phyloP scores from a whole-genome alignment of 2,888 invertebrate genomes.

The Altica lythri region DNA sequence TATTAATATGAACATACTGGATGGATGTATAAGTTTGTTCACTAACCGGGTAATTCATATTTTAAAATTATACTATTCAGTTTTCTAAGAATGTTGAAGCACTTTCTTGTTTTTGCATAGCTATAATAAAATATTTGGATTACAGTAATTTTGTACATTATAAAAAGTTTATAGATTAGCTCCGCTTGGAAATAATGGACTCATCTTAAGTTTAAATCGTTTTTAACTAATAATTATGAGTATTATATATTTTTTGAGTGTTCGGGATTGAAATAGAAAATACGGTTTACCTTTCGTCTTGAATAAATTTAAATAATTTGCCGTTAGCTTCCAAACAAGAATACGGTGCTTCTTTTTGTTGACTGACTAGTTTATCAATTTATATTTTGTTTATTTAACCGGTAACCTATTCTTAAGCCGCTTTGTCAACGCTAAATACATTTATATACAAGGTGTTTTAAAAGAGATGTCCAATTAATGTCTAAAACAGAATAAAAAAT shows the following conservation, averaged over 20 bases:
- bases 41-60: not conserved
- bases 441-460: no score
- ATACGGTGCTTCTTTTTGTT: slow-evolving; percentile 7
- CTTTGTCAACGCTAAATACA: no score
- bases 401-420: no score
- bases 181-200: not conserved
- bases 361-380: not conserved
- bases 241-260: slow-evolving; percentile 2
- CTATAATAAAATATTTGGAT: not conserved
- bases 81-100: not conserved
- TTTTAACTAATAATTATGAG: slow-evolving; percentile 7
- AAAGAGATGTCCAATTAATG: no score
- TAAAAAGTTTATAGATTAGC: slow-evolving; percentile 2
- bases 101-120: not conserved
- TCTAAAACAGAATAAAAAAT: no score
- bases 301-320: slow-evolving; percentile 4
- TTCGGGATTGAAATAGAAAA: slow-evolving; percentile 1
- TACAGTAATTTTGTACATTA: not conserved
- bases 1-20: no score
- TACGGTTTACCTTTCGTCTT: not conserved
- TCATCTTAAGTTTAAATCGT: slow-evolving; percentile 5
- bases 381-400: slow-evolving; percentile 5
- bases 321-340: slow-evolving; percentile 1
- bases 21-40: no score
- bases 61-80: not conserved